Conservation (phyloP, 1,140 invertebrate species). For the Anagrus nilaparvatae region DNA sequence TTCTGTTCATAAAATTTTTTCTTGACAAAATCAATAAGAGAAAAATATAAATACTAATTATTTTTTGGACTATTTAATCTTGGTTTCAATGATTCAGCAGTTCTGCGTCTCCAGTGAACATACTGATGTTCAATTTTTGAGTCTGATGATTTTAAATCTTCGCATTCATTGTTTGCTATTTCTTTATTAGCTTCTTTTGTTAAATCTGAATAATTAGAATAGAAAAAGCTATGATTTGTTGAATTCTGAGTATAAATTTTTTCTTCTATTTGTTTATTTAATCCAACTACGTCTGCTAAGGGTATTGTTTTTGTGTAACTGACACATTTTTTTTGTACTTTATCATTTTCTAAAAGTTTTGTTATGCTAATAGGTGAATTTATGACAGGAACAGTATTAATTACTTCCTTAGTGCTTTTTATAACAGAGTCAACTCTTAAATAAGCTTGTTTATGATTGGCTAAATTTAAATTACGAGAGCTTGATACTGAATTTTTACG, state of each 20-base stretch:
- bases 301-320: conserved; percentile 36
- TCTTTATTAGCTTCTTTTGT: conserved; percentile 21
- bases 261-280: conserved; percentile 39
- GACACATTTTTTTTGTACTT: conserved; percentile 27
- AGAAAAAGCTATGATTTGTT: conserved; percentile 10
- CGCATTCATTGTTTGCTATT: conserved; percentile 16
- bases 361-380: conserved; percentile 32
- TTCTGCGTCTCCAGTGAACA: conserved; percentile 25
- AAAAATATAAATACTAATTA: conserved; percentile 6
- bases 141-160: conserved; percentile 3
- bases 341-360: conserved; percentile 18
- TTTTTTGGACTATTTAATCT: conserved; percentile 3
- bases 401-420: conserved; percentile 31
- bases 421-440: conserved; percentile 30
- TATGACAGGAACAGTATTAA: conserved; percentile 37
- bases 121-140: too few relatives aligned
- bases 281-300: conserved; percentile 30
- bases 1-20: too few relatives aligned
- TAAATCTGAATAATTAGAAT: conserved; percentile 4
- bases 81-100: conserved; percentile 21
- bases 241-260: conserved; percentile 14
- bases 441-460: not conserved
- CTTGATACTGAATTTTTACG: too few relatives aligned
- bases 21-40: too few relatives aligned
- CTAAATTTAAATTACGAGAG: too few relatives aligned